phyloP scores from a whole-genome alignment of 1,140 invertebrate species.

The Magallana gigas region DNA sequence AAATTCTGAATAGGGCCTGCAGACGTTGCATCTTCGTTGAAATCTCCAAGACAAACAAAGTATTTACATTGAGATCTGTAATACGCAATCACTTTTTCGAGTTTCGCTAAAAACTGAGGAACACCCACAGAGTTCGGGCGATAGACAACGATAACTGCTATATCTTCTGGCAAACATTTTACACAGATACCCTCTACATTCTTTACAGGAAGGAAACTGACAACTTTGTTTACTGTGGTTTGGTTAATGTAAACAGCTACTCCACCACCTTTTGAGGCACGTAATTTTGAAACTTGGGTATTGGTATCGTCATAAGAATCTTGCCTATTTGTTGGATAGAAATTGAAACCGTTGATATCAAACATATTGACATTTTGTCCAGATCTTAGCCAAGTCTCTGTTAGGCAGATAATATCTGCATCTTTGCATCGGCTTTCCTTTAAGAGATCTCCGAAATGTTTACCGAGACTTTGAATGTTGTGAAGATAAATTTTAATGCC shows the following conservation, averaged over 20 bases:
- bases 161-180: neutral
- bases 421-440: neutral
- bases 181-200: neutral
- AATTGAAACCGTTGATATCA: neutral
- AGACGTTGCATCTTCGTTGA: conserved; percentile 37
- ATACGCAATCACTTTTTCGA: neutral
- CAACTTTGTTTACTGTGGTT: neutral
- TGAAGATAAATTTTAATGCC: neutral
- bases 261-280: neutral
- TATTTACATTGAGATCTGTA: neutral
- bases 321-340: neutral
- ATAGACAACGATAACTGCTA: conserved; percentile 1
- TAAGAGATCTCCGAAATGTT: neutral
- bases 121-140: neutral
- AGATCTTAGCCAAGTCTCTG: conserved; percentile 43
- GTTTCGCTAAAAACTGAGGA: neutral
- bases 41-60: conserved; percentile 39
- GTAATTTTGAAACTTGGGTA: neutral
- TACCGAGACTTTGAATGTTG: neutral
- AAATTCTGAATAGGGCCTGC: neutral
- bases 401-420: conserved; percentile 41
- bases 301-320: neutral
- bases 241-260: neutral
- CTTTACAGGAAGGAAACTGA: neutral
- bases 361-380: neutral